phyloP scores from a whole-genome alignment of 2,888 invertebrate genomes.

The Conchocele bisecta region DNA sequence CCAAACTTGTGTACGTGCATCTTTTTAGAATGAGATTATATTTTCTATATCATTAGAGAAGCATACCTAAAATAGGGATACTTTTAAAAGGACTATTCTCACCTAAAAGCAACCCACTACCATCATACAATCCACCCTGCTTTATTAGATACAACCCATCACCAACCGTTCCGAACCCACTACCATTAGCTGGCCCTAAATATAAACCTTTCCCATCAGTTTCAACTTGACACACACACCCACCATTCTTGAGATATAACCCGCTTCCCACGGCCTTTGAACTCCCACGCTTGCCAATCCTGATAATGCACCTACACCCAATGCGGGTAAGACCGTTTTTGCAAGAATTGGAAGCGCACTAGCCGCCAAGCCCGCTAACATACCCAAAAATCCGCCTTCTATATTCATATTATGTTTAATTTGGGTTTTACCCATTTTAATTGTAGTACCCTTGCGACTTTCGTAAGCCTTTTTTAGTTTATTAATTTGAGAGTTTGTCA shows the following conservation, averaged over 20 bases:
- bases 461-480: conserved; percentile 26
- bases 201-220: conserved; percentile 50
- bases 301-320: conserved; percentile 38
- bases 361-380: conserved; percentile 21
- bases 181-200: conserved; percentile 15
- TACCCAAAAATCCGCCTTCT: conserved; percentile 29
- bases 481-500: conserved; percentile 37
- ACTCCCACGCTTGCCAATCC: conserved; percentile 35
- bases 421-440: conserved; percentile 33
- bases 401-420: conserved; percentile 34
- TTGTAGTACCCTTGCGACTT: conserved; percentile 29
- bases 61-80: conserved; percentile 31
- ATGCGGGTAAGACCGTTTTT: conserved; percentile 27
- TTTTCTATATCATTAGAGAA: conserved; percentile 9
- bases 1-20: neutral
- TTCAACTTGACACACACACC: conserved; percentile 44
- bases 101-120: conserved; percentile 19
- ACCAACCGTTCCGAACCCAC: conserved; percentile 33
- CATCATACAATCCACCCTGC: conserved; percentile 32
- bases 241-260: conserved; percentile 39
- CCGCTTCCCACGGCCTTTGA: conserved; percentile 20
- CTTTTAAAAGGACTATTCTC: conserved; percentile 28
- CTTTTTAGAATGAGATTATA: neutral
- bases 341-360: conserved; percentile 27
- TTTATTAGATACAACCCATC: conserved; percentile 38